These are phyloP conservation scores for Eupeodes latifasciatus DNA, from an alignment of 2,888 invertebrate species.

Conservation along the genomic window DNA sequence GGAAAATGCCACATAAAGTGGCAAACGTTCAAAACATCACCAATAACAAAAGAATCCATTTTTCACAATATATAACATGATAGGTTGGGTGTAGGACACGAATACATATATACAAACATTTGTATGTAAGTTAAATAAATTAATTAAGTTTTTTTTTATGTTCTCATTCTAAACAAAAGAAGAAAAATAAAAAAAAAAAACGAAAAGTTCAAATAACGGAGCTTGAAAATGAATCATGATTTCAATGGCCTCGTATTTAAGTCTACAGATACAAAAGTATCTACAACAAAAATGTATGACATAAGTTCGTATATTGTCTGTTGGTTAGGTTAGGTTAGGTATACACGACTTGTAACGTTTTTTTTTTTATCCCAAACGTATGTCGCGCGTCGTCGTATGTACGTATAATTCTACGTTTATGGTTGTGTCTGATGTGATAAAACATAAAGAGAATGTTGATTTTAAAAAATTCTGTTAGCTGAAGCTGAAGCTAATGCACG, in stretches of 20 bases:
- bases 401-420: not conserved
- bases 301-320: conserved; percentile 6
- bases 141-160: conserved; percentile 19
- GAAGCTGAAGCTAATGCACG: conserved; percentile 12
- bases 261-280: conserved; percentile 34
- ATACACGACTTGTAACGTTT: conserved; percentile 21
- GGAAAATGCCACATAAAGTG: conserved; percentile 13
- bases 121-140: conserved; percentile 17
- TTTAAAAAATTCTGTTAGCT: conserved; percentile 20
- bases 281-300: conserved; percentile 2
- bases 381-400: not conserved
- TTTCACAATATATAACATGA: not conserved
- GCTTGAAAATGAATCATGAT: conserved; percentile 42
- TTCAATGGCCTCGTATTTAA: conserved; percentile 1
- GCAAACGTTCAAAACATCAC: conserved; percentile 14
- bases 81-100: conserved; percentile 14
- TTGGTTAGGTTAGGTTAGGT: not conserved
- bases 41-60: not conserved
- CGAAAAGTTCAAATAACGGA: conserved; percentile 41
- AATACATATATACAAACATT: too few relatives aligned
- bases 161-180: conserved; percentile 14
- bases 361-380: conserved; percentile 11
- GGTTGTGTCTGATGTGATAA: conserved; percentile 6
- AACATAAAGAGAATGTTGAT: conserved; percentile 22
- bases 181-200: not conserved